phyloP scores from a whole-genome alignment of 2,797 vertebrate species.

The Sylvilagus floridanus region DNA sequence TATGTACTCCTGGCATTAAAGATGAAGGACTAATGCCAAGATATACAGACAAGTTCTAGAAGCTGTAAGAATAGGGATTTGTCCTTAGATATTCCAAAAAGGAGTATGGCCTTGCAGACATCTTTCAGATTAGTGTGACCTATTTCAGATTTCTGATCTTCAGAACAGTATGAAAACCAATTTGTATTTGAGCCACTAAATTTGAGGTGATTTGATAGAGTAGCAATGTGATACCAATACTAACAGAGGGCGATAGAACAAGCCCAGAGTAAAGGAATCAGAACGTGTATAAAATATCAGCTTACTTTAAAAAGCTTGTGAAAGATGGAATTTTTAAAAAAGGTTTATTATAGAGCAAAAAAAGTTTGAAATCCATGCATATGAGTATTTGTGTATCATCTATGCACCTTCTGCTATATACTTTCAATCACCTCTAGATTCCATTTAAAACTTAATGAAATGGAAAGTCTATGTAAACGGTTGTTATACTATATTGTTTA shows the following conservation, averaged over 20 bases:
- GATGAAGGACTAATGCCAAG: neutral
- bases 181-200: neutral
- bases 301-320: neutral
- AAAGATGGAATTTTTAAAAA: no score
- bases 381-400: no score
- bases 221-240: neutral
- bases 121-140: neutral
- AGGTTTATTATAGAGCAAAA: no score
- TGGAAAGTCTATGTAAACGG: neutral
- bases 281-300: neutral
- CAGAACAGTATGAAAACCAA: neutral
- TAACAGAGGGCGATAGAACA: neutral
- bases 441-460: neutral
- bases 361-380: no score
- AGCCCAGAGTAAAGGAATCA: neutral
- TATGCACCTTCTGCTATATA: neutral
- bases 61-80: neutral
- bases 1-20: neutral
- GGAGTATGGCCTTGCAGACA: neutral
- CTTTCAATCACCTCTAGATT: neutral
- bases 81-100: neutral
- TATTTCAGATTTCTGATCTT: neutral
- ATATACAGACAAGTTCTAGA: neutral
- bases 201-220: neutral
- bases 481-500: neutral